Conservation (phyloP, 2,797 vertebrate genomes). For the Cynodonichthys magdalenae region DNA sequence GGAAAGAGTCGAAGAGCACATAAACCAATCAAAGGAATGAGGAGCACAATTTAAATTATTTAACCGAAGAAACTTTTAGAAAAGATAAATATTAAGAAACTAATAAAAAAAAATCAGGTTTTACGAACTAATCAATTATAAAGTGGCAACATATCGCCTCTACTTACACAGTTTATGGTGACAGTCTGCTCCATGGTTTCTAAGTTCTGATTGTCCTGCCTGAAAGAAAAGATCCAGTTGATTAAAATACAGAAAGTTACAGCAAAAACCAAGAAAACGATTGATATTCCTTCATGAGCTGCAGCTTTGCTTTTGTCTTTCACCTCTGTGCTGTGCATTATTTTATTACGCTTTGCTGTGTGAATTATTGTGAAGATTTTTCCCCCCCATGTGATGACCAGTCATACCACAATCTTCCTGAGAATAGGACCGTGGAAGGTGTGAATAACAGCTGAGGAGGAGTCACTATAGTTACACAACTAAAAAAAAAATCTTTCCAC, state of each 20-base stretch:
- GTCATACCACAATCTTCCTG: neutral
- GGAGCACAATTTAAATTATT: no score
- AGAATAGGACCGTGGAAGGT: neutral
- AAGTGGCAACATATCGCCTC: no score
- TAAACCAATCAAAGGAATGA: no score
- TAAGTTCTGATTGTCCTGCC: slow-evolving; percentile 72
- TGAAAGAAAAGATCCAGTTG: slow-evolving; percentile 26
- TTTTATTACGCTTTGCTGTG: neutral
- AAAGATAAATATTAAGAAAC: no score
- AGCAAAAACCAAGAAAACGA: neutral
- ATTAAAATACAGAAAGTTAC: neutral
- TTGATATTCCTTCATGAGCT: neutral
- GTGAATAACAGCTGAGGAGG: slow-evolving; percentile 25
- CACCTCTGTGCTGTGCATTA: neutral
- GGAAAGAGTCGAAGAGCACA: neutral
- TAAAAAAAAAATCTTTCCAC: neutral
- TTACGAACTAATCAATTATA: no score
- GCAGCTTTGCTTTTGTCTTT: neutral
- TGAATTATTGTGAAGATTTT: neutral
- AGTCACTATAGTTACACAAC: slow-evolving; percentile 18
- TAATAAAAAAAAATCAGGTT: no score
- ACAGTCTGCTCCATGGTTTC: slow-evolving; percentile 75
- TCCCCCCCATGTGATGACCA: neutral
- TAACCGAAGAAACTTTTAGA: no score
- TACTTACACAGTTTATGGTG: slow-evolving; percentile 74